phyloP scores from a whole-genome alignment of 2,888 invertebrate genomes.

The Disparrhopalites patrizii region DNA sequence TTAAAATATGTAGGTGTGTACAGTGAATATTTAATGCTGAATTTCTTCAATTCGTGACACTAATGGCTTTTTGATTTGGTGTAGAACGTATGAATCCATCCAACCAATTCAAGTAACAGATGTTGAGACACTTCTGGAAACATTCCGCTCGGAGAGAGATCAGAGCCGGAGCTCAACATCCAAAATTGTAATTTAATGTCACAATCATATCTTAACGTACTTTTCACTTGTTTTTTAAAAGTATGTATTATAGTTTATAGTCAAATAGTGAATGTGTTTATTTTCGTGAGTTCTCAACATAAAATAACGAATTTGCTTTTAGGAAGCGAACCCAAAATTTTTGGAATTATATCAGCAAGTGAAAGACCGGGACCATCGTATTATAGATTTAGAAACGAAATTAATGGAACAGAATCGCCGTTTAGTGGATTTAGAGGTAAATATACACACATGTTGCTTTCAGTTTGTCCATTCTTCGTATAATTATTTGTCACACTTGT shows the following conservation, averaged over 20 bases:
- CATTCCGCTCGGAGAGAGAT: constrained; percentile 23
- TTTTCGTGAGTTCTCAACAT: no score
- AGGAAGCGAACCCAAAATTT: constrained; percentile 37
- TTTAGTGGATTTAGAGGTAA: constrained; percentile 35
- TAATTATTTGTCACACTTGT: no score
- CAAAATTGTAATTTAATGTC: constrained; percentile 13
- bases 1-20: not conserved
- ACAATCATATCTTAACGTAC: not conserved
- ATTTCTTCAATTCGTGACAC: no score
- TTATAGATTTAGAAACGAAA: constrained; percentile 33
- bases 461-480: no score
- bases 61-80: not conserved
- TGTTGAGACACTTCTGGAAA: constrained; percentile 30
- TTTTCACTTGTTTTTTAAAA: no score
- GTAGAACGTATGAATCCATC: not conserved
- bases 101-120: constrained; percentile 22
- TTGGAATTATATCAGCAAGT: constrained; percentile 35
- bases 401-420: constrained; percentile 34
- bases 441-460: not conserved
- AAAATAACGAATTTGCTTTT: no score
- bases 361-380: constrained; percentile 34
- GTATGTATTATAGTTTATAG: not conserved
- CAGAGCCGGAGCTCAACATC: constrained; percentile 4
- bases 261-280: not conserved
- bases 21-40: no score